These are phyloP conservation scores for Dioctria rufipes DNA, from an alignment of 2,888 invertebrate genomes.

Conservation along the genomic window DNA sequence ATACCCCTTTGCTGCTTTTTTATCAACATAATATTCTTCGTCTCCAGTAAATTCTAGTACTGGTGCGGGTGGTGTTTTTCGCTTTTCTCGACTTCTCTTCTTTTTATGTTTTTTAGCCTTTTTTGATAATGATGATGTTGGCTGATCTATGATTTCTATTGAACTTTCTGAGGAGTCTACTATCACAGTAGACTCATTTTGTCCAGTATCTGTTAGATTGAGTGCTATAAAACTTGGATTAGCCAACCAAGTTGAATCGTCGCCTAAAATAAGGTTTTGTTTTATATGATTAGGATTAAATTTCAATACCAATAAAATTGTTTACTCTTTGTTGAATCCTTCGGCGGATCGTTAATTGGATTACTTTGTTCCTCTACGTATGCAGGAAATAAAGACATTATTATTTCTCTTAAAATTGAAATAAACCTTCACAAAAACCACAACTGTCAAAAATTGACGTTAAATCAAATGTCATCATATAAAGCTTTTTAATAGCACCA, in stretches of 20 bases:
- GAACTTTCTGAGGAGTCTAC: background rate
- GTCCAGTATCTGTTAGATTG: background rate
- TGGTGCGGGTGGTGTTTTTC: conserved; percentile 3
- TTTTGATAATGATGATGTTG: background rate
- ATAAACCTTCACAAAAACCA: background rate
- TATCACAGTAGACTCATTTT: background rate
- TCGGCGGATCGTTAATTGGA: background rate
- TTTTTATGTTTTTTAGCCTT: conserved; percentile 38
- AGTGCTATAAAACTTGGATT: conserved; percentile 60
- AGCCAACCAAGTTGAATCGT: conserved; percentile 59
- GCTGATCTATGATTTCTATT: background rate
- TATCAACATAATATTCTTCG: conserved; percentile 76
- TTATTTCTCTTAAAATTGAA: conserved; percentile 13
- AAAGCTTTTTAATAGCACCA: background rate
- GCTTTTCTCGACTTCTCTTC: conserved; percentile 46
- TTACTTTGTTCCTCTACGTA: conserved; percentile 45
- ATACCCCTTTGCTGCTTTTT: conserved; percentile 74
- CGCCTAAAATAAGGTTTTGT: conserved; percentile 14
- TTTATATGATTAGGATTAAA: too few species aligned
- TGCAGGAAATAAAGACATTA: conserved; percentile 62
- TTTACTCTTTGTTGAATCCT: background rate
- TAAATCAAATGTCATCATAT: too few species aligned
- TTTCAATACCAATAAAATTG: background rate
- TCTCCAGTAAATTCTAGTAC: conserved; percentile 64
- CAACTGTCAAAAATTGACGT: background rate